Evolutionary conservation across 2,797 vertebrate genomes (phyloP), one percentile per base, ranked within the genome.

Genomic region (Coracias cyanogaster): DNA sequence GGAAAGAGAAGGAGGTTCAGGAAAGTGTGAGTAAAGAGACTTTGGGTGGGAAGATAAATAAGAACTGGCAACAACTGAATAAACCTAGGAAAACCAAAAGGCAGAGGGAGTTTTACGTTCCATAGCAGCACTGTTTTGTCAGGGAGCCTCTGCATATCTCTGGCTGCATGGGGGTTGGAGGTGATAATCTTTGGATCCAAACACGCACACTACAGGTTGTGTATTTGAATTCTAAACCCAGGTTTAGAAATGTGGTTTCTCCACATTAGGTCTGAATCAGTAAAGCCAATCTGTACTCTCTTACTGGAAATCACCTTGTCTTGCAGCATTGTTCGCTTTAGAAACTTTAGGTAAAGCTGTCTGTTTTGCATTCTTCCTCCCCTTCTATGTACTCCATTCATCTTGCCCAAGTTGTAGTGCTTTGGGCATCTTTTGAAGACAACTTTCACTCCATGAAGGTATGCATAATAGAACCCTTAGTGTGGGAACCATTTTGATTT

Each of bases 141-240:
- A 83, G 16, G 9, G 12, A 54, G 15, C 5, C n/a, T 72, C 21
- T 15, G 6, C 0, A 2, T 3, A 43, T 10, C 45, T 61, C 16
- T 52, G 18, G 5, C n/a, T 60, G 3, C 24, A 3, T 4, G 7
- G 17, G 10, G 3, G 1, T 3, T 2, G 10, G 9, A 4, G 2
- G 14, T n/a, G 28, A 9, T 78, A 48, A 31, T 22, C 46, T 33
- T 2, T 31, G 24, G 33, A 31, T 31, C 16, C 31, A 80, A 52
- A 83, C 35, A 3, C 6, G 10, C 12, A 67, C 8, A 9, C 6
- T 46, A 20, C 13, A 4, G 3, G 46, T 37, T 43, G 15, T 18
- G 3, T 15, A 41, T 46, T 58, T 54, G 29, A 77, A 51, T 37
- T 24, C 35, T 62, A 49, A 62, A 46, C 2, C 15, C 31, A 24